These are phyloP conservation scores for Catocala nupta DNA, from an alignment of 2,888 invertebrate species.

Conservation along the genomic window DNA sequence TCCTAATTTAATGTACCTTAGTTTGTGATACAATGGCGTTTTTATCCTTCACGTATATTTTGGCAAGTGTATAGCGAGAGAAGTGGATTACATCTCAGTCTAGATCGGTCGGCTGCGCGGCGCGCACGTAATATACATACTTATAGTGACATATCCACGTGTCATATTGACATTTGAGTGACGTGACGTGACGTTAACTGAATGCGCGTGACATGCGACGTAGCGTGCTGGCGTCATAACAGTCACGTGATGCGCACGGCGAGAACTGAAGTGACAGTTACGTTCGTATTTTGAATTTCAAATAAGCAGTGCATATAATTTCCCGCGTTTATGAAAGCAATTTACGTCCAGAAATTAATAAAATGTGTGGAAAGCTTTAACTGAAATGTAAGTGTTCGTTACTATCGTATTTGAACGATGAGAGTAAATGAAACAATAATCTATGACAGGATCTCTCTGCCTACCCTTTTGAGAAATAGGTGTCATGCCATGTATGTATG, in stretches of 20 bases:
- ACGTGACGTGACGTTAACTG: slow-evolving; percentile 53
- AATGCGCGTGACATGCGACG: slow-evolving; percentile 50
- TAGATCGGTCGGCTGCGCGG: slow-evolving; percentile 73
- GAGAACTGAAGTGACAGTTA: slow-evolving; percentile 53
- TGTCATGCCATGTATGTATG: neutral
- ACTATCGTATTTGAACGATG: no score
- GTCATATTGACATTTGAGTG: slow-evolving; percentile 60
- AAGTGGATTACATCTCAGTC: slow-evolving; percentile 75
- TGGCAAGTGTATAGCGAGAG: slow-evolving; percentile 67
- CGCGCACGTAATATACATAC: slow-evolving; percentile 71
- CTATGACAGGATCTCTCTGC: no score
- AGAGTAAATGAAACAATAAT: no score
- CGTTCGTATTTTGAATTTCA: slow-evolving; percentile 52
- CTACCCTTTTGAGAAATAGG: no score
- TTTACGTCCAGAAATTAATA: slow-evolving; percentile 12
- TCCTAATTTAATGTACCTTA: slow-evolving; percentile 69
- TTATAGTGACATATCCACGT: slow-evolving; percentile 47
- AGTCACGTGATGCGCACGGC: slow-evolving; percentile 52
- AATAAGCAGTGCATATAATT: slow-evolving; percentile 44
- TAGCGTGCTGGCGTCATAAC: slow-evolving; percentile 45
- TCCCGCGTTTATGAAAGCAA: slow-evolving; percentile 23
- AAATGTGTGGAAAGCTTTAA: neutral
- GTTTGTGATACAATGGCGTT: slow-evolving; percentile 71
- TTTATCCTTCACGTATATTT: slow-evolving; percentile 71
- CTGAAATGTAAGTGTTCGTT: neutral